These are phyloP conservation scores for Imbricaverruca yamaguchii DNA, from an alignment of 2,888 invertebrate species.

Conservation along the genomic window DNA sequence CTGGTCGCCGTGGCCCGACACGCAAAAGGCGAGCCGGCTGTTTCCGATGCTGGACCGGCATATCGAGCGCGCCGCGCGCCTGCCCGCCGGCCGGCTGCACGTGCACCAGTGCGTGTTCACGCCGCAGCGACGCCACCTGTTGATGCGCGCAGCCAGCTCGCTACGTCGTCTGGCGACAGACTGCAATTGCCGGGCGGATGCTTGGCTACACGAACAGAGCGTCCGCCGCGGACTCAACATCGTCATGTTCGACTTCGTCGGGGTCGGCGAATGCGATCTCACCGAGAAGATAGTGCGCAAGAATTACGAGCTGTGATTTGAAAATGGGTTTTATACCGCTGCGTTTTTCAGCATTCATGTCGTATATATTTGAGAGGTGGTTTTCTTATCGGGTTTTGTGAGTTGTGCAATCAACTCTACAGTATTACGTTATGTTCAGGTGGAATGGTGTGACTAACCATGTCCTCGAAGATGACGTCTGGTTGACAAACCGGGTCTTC, in stretches of 20 bases:
- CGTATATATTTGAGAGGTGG: too few species aligned
- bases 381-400: too few species aligned
- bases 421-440: too few species aligned
- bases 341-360: too few species aligned
- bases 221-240: constrained; percentile 3
- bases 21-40: not conserved
- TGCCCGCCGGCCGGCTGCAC: not conserved
- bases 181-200: not conserved
- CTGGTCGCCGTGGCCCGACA: constrained; percentile 5
- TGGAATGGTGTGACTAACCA: too few species aligned
- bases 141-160: not conserved
- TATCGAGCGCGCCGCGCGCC: not conserved
- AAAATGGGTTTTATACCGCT: too few species aligned
- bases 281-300: not conserved
- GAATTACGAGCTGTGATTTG: not conserved
- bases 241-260: not conserved
- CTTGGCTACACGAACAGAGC: not conserved
- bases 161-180: not conserved
- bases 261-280: not conserved
- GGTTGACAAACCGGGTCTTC: too few species aligned
- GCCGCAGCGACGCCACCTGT: not conserved
- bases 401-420: too few species aligned
- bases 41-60: constrained; percentile 7
- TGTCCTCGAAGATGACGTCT: too few species aligned
- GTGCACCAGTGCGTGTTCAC: constrained; percentile 15